phyloP scores from a whole-genome alignment of 92 coral and sea anemone genomes.

The Porites cylindrica region DNA sequence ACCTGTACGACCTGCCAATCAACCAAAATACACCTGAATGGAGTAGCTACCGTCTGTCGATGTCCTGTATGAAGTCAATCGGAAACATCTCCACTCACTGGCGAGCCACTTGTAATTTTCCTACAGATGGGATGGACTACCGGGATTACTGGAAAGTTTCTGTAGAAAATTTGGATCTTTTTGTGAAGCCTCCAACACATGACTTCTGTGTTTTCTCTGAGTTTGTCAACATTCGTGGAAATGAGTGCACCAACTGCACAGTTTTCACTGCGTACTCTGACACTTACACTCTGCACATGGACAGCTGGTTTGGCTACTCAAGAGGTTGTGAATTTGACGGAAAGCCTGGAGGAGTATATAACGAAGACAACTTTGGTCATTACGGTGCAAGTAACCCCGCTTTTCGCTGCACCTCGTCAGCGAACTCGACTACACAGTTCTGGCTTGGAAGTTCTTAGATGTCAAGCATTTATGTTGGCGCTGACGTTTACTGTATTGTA shows the following conservation, averaged over 20 bases:
- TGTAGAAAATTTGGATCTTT: not conserved
- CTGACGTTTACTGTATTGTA: too few relatives aligned
- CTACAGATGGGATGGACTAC: conserved; percentile 23
- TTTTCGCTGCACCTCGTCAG: not conserved
- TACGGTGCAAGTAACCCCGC: not conserved
- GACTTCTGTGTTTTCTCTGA: not conserved
- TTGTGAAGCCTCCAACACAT: not conserved
- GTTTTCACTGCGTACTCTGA: not conserved
- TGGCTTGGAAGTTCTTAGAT: conserved; percentile 49
- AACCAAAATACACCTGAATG: conserved; percentile 46
- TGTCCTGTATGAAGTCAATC: conserved; percentile 22
- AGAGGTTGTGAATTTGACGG: not conserved
- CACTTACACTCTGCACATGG: not conserved
- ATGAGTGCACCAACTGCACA: not conserved
- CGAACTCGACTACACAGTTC: conserved; percentile 41
- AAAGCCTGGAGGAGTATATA: not conserved
- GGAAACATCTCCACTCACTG: conserved; percentile 7
- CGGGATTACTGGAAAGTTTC: conserved; percentile 14
- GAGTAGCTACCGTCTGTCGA: conserved; percentile 38
- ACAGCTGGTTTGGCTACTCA: not conserved
- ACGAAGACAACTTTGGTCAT: conserved; percentile 53
- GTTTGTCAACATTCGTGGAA: not conserved
- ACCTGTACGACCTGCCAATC: conserved; percentile 28
- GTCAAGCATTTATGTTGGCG: not conserved
- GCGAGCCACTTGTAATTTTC: conserved; percentile 31